These are phyloP conservation scores for Bombylius major DNA, from an alignment of 2,888 invertebrate genomes.

Conservation along the genomic window DNA sequence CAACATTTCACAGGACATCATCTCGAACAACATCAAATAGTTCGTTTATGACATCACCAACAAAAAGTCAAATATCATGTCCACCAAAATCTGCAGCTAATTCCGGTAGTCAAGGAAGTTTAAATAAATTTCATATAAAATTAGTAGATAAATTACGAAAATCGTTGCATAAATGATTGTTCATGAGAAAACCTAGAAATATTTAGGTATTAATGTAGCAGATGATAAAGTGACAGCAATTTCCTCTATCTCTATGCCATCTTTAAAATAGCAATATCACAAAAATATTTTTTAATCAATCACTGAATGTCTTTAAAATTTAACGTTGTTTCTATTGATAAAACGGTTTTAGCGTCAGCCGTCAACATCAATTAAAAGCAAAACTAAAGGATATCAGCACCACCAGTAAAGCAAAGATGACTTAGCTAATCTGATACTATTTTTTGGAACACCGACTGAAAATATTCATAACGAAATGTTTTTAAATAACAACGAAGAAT, in stretches of 20 bases:
- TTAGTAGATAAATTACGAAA: constrained; percentile 59
- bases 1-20: constrained; percentile 23
- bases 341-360: background rate
- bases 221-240: constrained; percentile 4
- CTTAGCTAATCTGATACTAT: background rate
- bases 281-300: constrained; percentile 12
- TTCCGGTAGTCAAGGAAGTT: constrained; percentile 45
- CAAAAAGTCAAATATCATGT: constrained; percentile 41
- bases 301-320: background rate
- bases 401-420: constrained; percentile 2
- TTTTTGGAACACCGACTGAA: constrained; percentile 9
- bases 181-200: constrained; percentile 12
- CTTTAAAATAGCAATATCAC: constrained; percentile 4
- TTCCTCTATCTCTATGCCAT: constrained; percentile 6
- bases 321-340: background rate
- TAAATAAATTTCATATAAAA: constrained; percentile 60
- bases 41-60: constrained; percentile 48
- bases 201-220: constrained; percentile 12
- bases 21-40: constrained; percentile 46
- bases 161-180: constrained; percentile 41
- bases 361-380: background rate
- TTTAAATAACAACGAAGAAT: background rate
- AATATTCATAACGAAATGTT: constrained; percentile 8
- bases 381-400: constrained; percentile 4
- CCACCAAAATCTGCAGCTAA: constrained; percentile 39